Evolutionary conservation across 2,888 invertebrate genomes (phyloP).

Genomic region (Bruchidius siliquastri): DNA sequence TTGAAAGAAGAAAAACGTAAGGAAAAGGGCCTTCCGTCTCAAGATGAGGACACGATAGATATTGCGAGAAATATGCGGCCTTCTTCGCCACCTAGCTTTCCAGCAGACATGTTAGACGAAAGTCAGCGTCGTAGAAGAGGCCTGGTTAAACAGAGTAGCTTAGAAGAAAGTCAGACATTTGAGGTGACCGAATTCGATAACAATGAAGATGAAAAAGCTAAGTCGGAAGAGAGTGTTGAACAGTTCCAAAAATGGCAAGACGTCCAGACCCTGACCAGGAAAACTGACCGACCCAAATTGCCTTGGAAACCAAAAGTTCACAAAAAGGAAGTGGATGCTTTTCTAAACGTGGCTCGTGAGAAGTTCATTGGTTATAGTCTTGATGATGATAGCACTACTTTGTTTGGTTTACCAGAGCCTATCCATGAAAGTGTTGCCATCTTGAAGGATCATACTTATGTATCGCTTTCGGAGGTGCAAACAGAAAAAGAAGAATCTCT

Average conservation of each 20-base stretch:
- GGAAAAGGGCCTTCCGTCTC: slow-evolving; percentile 66
- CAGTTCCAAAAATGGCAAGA: slow-evolving; percentile 20
- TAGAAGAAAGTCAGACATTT: slow-evolving; percentile 71
- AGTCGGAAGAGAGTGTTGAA: slow-evolving; percentile 40
- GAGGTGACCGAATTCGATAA: slow-evolving; percentile 61
- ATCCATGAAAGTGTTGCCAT: slow-evolving; percentile 95
- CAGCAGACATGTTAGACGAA: slow-evolving; percentile 81
- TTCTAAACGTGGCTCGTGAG: slow-evolving; percentile 82
- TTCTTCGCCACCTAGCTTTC: slow-evolving; percentile 90
- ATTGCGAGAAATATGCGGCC: slow-evolving; percentile 92
- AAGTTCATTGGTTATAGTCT: slow-evolving; percentile 97
- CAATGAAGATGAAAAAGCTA: slow-evolving; percentile 49
- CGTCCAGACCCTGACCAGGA: slow-evolving; percentile 1
- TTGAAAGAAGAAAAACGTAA: slow-evolving; percentile 68
- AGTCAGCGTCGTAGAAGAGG: slow-evolving; percentile 75
- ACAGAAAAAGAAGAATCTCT: slow-evolving; percentile 88
- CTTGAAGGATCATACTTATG: slow-evolving; percentile 86
- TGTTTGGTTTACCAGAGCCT: slow-evolving; percentile 93
- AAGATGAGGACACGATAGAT: slow-evolving; percentile 90
- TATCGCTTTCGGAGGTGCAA: slow-evolving; percentile 88
- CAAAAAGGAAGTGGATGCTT: slow-evolving; percentile 88
- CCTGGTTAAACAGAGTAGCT: slow-evolving; percentile 87
- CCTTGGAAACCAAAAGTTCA: slow-evolving; percentile 97
- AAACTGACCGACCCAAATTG: slow-evolving; percentile 45
- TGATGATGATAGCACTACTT: slow-evolving; percentile 77